phyloP scores from a whole-genome alignment of 2,113 vertebrate genomes.

The Nothocercus julius region DNA sequence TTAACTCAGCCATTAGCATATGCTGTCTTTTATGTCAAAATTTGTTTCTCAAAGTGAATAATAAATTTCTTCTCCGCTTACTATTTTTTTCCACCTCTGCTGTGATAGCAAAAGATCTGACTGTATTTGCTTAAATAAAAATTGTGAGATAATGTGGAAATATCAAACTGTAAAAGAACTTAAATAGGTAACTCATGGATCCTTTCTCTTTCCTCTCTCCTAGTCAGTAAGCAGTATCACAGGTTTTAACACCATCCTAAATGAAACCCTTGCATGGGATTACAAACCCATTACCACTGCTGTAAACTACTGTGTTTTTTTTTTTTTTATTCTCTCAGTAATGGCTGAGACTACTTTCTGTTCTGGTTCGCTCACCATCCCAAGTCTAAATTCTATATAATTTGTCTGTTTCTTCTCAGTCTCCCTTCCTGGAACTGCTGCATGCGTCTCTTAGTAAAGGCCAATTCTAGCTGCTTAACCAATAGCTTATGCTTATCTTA shows the following conservation, averaged over 20 bases:
- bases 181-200: neutral
- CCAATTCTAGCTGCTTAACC: neutral
- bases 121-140: neutral
- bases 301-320: neutral
- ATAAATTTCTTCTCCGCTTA: neutral
- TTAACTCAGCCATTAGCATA: neutral
- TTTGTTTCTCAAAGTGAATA: neutral
- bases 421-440: neutral
- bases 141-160: neutral
- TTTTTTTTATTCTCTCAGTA: neutral
- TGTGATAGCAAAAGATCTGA: neutral
- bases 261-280: neutral
- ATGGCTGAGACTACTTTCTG: neutral
- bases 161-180: neutral
- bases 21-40: neutral
- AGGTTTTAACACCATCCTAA: neutral
- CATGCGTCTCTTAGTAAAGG: neutral
- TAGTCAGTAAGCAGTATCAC: neutral
- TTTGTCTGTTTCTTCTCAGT: neutral
- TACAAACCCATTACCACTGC: neutral
- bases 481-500: neutral
- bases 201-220: neutral
- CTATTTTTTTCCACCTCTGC: neutral
- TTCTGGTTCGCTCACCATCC: neutral
- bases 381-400: neutral